These are phyloP conservation scores for Archegozetes longisetosus DNA, from an alignment of 1,140 invertebrate species.

Conservation along the genomic window DNA sequence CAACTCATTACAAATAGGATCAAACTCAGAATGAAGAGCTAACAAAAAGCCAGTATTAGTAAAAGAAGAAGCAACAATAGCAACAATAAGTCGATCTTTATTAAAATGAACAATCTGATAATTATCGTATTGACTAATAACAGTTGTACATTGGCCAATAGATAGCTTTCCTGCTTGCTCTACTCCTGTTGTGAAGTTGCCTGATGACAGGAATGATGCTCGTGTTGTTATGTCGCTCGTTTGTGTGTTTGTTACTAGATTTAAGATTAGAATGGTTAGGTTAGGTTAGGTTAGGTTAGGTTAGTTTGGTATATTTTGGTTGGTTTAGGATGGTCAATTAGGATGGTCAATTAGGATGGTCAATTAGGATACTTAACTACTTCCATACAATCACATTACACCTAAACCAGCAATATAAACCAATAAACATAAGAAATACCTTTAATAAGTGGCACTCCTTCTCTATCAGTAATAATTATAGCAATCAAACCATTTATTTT, in stretches of 20 bases:
- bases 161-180: constrained; percentile 17
- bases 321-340: too few species aligned
- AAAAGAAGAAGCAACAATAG: constrained; percentile 11
- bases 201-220: neutral
- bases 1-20: constrained; percentile 11
- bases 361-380: too few species aligned
- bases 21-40: constrained; percentile 14
- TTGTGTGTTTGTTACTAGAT: too few species aligned
- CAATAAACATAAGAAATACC: neutral
- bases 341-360: too few species aligned
- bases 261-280: too few species aligned
- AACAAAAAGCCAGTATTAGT: constrained; percentile 15
- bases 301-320: too few species aligned
- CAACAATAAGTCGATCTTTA: constrained; percentile 13
- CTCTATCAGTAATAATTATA: constrained; percentile 17
- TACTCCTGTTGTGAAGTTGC: neutral
- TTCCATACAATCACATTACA: neutral
- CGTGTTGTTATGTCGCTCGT: neutral
- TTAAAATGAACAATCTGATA: constrained; percentile 18
- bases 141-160: constrained; percentile 11
- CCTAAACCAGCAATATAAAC: neutral
- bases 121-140: constrained; percentile 16
- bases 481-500: constrained; percentile 14
- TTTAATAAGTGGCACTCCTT: constrained; percentile 18
- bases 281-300: too few species aligned